Base-by-base conservation (phyloP, 1,140 invertebrate genomes). In the Tachypleus tridentatus region DNA sequence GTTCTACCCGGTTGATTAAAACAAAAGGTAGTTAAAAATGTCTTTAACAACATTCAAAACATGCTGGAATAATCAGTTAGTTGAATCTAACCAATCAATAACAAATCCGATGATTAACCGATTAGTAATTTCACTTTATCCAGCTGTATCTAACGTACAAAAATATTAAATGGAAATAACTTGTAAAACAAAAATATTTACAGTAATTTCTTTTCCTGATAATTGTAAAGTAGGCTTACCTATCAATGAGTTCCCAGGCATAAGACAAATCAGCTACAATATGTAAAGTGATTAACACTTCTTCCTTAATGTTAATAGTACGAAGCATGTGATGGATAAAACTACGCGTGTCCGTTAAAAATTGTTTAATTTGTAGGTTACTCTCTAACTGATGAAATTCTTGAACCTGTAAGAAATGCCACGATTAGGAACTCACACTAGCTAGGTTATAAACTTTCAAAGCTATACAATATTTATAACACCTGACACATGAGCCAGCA, bases 181-280 rank as follows among this genome's bases (percentile, higher is more conserved):
- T 47, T 51, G 61, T n/a, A 64, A 57, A 63, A 11, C 56, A 63
- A 11, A 56, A 56, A 9, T 48, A 63, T 49, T 11, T 48, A 64
- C 4, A 10, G 47, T 49, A 59, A 59, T 65, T 48, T n/a, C n/a
- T n/a, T n/a, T n/a, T 11, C 51, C 48, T 49, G 4, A 64, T 50
- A 4, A 57, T 29, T 29, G 29, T 29, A 29, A 64, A 56, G 4
- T 57, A 49, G 61, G 58, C 57, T 71, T 87, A 97, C 67, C 84
- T 84, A 74, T 97, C 91, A 70, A 98, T 89, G 4, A 94, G 83
- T 70, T 87, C 86, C 93, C 95, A 98, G 4, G 93, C 93, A 76
- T 98, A 98, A 72, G 91, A 93, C 59, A 97, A 83, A 79, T 98
- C 95, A 58, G 88, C 91, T 51, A 97, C 87, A 66, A 97, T 89